Base-by-base conservation (phyloP, 2,888 invertebrate species). In the Dryobota labecula region DNA sequence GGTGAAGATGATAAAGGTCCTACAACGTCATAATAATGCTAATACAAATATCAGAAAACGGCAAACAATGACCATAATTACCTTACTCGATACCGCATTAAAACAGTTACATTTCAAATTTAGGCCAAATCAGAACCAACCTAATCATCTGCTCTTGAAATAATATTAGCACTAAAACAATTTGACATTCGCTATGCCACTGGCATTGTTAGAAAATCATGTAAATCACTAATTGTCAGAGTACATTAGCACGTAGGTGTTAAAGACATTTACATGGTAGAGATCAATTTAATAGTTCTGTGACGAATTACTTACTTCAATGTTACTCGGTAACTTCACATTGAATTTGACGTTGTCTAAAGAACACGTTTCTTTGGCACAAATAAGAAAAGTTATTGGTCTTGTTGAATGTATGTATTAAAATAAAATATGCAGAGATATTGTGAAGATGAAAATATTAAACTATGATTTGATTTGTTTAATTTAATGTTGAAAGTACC, bases 221-320 rank as follows among this genome's bases (percentile, higher is more conserved):
- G 57, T 56, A n/a, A 76, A 58, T 43, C 13, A 36, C 9, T 77
- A 58, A 68, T 77, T 63, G 38, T 11, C 33, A 3, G 13, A 30
- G 27, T 15, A 43, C 49, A 45, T 77, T 69, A 70, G 18, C 78
- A 51, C 8, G n/a, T 20, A 57, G 1, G 45, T 82, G 71, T 56
- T 33, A 78, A 76, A 82, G 45, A 78, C 64, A 51, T 69, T 71
- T 41, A n/a, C 73, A 53, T 27, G 83, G 51, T 64, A 47, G 66
- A 49, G 49, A 60, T 41, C 24, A 38, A 76, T 45, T 78, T 30
- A 43, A 11, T 72, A n/a, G 43, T 36, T 38, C 38, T 65, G 53
- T 68, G 57, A 68, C 67, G 7, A 68, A 83, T 73, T 24, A 20
- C 20, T 49, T 30, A 1, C 18, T 36, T 33, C 63, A 73, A 79